Conservation (phyloP, 2,113 vertebrate species). For the Psittacula cyanocephala region DNA sequence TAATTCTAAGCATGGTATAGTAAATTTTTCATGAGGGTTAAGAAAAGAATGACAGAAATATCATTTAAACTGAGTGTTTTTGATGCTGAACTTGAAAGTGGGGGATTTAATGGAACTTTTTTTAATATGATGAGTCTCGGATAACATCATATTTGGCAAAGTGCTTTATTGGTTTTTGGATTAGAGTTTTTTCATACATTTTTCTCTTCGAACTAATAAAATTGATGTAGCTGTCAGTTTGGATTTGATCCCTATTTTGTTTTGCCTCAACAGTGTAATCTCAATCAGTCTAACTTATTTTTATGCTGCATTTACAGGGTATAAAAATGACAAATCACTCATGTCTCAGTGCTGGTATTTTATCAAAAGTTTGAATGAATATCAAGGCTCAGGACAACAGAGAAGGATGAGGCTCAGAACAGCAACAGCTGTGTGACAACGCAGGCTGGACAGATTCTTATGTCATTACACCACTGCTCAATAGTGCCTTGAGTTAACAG, state of each 20-base stretch:
- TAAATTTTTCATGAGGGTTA: conserved; percentile 70
- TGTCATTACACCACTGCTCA: background rate
- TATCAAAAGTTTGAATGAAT: conserved; percentile 30
- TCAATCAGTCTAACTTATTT: conserved; percentile 59
- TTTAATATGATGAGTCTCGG: conserved; percentile 61
- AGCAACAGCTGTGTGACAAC: background rate
- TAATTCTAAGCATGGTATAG: conserved; percentile 49
- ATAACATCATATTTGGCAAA: conserved; percentile 67
- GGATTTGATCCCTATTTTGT: conserved; percentile 67
- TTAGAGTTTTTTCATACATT: conserved; percentile 55
- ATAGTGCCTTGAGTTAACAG: background rate
- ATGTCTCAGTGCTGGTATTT: conserved; percentile 30
- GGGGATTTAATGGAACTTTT: conserved; percentile 58
- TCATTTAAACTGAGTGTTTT: conserved; percentile 60
- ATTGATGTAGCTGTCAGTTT: conserved; percentile 61
- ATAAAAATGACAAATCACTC: conserved; percentile 57
- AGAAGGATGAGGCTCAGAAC: background rate
- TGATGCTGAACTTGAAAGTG: conserved; percentile 68
- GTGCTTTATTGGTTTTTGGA: conserved; percentile 69
- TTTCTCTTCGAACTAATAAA: conserved; percentile 62
- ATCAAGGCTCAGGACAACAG: conserved; percentile 16
- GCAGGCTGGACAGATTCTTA: background rate
- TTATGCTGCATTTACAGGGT: conserved; percentile 47
- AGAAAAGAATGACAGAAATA: conserved; percentile 69
- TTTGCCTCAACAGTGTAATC: conserved; percentile 50